These are phyloP conservation scores for Psophia crepitans DNA, from an alignment of 2,113 vertebrate species.

Conservation along the genomic window DNA sequence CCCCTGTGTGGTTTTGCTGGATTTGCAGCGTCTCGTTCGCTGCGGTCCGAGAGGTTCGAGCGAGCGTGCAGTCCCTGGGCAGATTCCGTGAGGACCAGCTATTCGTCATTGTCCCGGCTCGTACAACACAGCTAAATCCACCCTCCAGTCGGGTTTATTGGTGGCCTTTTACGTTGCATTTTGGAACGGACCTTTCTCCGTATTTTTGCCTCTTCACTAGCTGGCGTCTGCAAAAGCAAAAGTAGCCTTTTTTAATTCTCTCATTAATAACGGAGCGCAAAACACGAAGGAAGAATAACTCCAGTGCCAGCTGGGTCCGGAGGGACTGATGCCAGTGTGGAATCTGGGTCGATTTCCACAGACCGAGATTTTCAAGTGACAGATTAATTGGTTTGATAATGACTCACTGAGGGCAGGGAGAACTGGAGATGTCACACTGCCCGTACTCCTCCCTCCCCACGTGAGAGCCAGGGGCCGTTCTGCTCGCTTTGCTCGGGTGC, in stretches of 20 bases:
- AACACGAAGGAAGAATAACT: not conserved
- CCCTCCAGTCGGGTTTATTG: not conserved
- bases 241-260: not conserved
- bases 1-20: not conserved
- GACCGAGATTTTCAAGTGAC: not conserved
- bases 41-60: not conserved
- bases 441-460: not conserved
- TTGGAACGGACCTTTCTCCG: not conserved
- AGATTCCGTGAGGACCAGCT: not conserved
- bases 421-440: not conserved
- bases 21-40: not conserved
- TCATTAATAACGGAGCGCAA: not conserved
- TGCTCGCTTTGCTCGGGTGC: not conserved
- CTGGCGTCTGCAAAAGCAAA: not conserved
- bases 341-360: not conserved
- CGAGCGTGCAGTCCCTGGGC: not conserved
- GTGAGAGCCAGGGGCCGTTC: not conserved
- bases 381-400: not conserved
- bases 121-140: not conserved
- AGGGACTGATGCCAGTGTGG: not conserved
- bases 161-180: not conserved
- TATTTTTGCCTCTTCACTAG: not conserved
- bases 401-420: not conserved
- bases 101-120: not conserved
- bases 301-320: not conserved